These are phyloP conservation scores for Erynnis tages DNA, from an alignment of 2,888 invertebrate genomes.

Conservation along the genomic window DNA sequence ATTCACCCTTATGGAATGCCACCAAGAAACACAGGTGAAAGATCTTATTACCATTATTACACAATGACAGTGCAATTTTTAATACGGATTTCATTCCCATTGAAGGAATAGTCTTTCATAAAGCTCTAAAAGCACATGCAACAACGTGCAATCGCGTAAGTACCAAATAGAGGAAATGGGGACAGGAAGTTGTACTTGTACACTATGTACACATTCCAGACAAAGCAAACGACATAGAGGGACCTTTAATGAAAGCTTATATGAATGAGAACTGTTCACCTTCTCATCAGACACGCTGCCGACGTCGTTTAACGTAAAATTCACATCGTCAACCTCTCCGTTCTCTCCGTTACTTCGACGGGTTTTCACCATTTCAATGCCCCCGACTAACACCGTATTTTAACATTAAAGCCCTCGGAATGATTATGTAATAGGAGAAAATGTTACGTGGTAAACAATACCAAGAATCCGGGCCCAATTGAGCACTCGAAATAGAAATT, in stretches of 20 bases:
- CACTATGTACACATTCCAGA: constrained; percentile 43
- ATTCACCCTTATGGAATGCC: too few relatives aligned
- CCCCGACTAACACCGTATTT: constrained; percentile 50
- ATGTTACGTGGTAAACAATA: constrained; percentile 51
- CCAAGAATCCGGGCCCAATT: constrained; percentile 43
- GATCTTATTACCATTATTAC: too few relatives aligned
- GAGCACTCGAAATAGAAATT: constrained; percentile 52
- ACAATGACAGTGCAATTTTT: too few relatives aligned
- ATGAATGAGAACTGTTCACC: constrained; percentile 64
- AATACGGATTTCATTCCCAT: not conserved
- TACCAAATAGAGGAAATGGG: constrained; percentile 47
- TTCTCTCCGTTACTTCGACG: constrained; percentile 80
- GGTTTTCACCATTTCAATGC: constrained; percentile 78
- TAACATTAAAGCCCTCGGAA: constrained; percentile 56
- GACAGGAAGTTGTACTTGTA: constrained; percentile 61
- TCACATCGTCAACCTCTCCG: constrained; percentile 75
- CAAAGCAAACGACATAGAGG: constrained; percentile 52
- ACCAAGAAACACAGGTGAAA: too few relatives aligned
- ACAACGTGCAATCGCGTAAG: constrained; percentile 49
- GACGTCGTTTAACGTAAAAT: constrained; percentile 72
- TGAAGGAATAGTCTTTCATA: not conserved
- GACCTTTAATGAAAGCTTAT: constrained; percentile 42
- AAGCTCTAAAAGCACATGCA: constrained; percentile 59
- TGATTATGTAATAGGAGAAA: constrained; percentile 56
- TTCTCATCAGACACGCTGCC: constrained; percentile 76